A percentile compares a stretch with the other conserved stretches of the same genome.
Evolutionary conservation across 2,888 invertebrate species (phyloP).

Genomic region (Torymus aiolomorphi): DNA sequence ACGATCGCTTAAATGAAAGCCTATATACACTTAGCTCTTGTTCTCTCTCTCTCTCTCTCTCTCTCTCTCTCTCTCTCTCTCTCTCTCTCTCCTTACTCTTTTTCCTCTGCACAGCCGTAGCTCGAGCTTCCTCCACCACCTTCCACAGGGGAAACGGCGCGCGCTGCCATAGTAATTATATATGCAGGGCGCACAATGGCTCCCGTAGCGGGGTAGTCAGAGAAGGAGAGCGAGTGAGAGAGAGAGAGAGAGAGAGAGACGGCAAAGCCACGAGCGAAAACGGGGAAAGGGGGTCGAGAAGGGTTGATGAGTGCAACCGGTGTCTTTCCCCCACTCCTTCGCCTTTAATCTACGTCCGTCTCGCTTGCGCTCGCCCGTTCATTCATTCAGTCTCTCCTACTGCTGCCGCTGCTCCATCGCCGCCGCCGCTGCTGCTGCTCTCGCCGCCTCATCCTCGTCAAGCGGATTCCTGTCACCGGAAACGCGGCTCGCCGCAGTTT

Average conservation of each 20-base stretch:
- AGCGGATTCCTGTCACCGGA: slow-evolving; percentile 70
- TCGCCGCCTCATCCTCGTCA: slow-evolving; percentile 63
- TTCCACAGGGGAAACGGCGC: slow-evolving; percentile 16
- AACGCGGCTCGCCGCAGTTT: slow-evolving; percentile 69
- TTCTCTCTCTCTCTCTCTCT: too few relatives aligned
- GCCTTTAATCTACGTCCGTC: slow-evolving; percentile 56
- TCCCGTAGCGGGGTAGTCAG: slow-evolving; percentile 37
- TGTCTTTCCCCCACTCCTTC: slow-evolving; percentile 71
- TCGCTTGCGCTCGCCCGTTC: slow-evolving; percentile 44
- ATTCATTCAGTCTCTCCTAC: slow-evolving; percentile 55
- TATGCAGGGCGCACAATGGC: slow-evolving; percentile 56
- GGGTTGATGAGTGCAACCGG: slow-evolving; percentile 75
- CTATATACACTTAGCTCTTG: slow-evolving; percentile 3
- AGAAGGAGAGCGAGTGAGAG: slow-evolving; percentile 43
- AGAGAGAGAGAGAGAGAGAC: slow-evolving; percentile 25
- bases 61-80: too few relatives aligned
- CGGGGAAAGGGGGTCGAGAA: slow-evolving; percentile 60
- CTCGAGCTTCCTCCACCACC: slow-evolving; percentile 15
- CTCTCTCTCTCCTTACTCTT: too few relatives aligned
- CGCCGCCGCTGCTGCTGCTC: slow-evolving; percentile 41
- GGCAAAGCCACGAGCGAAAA: slow-evolving; percentile 38
- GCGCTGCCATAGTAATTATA: slow-evolving; percentile 51
- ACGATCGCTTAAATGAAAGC: slow-evolving; percentile 35
- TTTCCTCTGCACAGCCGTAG: neutral
- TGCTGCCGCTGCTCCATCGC: slow-evolving; percentile 34